Evolutionary conservation across 2,888 invertebrate genomes (phyloP).

Genomic region (Girardia tigrina): DNA sequence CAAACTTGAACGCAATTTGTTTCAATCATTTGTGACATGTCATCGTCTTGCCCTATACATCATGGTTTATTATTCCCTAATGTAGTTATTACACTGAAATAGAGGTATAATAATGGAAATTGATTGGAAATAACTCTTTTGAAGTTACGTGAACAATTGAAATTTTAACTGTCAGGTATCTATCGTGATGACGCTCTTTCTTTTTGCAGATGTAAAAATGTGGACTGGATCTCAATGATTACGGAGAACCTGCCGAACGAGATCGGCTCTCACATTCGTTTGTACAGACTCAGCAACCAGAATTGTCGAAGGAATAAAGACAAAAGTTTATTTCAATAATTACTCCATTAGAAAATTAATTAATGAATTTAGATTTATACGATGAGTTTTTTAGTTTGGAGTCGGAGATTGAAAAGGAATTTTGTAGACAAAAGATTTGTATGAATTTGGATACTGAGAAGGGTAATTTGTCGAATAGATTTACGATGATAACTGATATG

Average conservation of each 20-base stretch:
- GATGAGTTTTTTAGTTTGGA: slow-evolving; percentile 77
- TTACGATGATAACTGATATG: too few relatives aligned
- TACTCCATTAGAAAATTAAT: neutral
- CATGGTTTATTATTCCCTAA: too few relatives aligned
- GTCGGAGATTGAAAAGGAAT: slow-evolving; percentile 67
- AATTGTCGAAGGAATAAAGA: neutral
- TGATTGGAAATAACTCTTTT: too few relatives aligned
- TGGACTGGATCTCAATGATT: slow-evolving; percentile 32
- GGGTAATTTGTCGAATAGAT: too few relatives aligned
- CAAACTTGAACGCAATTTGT: too few relatives aligned
- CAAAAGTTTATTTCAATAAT: slow-evolving; percentile 4
- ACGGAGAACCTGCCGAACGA: slow-evolving; percentile 62
- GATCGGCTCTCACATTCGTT: slow-evolving; percentile 70
- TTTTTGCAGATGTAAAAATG: slow-evolving; percentile 28
- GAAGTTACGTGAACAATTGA: too few relatives aligned
- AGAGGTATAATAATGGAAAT: too few relatives aligned
- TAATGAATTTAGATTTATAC: slow-evolving; percentile 53
- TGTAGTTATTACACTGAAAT: too few relatives aligned
- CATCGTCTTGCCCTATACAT: too few relatives aligned
- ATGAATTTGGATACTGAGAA: slow-evolving; percentile 56
- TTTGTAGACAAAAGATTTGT: slow-evolving; percentile 67
- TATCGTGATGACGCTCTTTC: too few relatives aligned
- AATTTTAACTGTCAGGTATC: too few relatives aligned
- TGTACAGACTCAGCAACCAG: slow-evolving; percentile 62
- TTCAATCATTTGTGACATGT: too few relatives aligned